These are phyloP conservation scores for Leptobrachium ailaonicum DNA, from an alignment of 2,113 vertebrate genomes.

Conservation along the genomic window DNA sequence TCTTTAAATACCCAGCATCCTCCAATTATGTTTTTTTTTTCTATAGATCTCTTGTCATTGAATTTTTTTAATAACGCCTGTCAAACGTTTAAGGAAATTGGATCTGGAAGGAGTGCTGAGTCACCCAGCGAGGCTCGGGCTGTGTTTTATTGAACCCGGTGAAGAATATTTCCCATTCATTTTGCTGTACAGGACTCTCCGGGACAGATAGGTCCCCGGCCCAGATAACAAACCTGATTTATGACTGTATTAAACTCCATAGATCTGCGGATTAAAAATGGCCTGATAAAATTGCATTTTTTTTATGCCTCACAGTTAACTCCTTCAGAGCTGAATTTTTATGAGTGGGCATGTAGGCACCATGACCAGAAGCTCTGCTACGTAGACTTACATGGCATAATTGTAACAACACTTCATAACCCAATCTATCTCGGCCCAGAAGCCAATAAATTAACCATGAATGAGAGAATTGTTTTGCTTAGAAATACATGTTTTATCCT, in stretches of 20 bases:
- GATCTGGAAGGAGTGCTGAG: not conserved
- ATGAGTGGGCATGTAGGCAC: no score
- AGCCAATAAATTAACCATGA: no score
- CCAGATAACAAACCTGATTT: not conserved
- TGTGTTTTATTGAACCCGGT: not conserved
- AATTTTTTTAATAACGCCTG: not conserved
- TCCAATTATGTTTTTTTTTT: not conserved
- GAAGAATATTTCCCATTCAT: not conserved
- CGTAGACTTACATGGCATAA: no score
- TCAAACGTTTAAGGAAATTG: not conserved
- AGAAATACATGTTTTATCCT: no score
- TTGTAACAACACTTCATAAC: no score
- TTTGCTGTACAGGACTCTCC: not conserved
- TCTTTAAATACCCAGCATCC: no score
- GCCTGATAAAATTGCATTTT: no score
- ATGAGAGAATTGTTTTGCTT: no score
- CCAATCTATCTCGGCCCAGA: no score
- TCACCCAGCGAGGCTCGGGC: not conserved
- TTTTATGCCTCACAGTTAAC: no score
- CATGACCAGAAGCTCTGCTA: no score
- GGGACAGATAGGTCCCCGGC: not conserved
- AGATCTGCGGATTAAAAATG: not conserved
- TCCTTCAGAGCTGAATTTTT: no score
- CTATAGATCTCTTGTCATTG: constrained; percentile 3
- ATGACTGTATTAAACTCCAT: not conserved